A percentile compares a stretch with the other conserved stretches of the same genome.
These are phyloP conservation scores for Busseola fusca DNA, from an alignment of 2,888 invertebrate species.

Conservation along the genomic window DNA sequence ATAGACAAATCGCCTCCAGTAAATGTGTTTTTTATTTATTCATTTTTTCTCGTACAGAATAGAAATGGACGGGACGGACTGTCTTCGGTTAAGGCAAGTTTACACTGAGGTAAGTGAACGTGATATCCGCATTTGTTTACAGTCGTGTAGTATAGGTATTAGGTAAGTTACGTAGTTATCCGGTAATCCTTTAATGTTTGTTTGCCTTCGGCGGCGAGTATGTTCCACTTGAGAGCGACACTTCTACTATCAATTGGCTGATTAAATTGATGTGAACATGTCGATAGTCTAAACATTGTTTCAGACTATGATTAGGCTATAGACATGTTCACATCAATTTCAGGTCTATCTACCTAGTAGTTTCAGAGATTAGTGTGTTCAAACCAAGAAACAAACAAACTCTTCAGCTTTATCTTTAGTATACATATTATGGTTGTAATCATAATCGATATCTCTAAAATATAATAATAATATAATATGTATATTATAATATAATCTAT, in stretches of 20 bases:
- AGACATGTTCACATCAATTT: too few species aligned
- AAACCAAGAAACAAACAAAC: not conserved
- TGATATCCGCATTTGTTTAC: conserved; percentile 69
- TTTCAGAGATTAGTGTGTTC: not conserved
- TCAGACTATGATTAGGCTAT: not conserved
- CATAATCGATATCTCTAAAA: too few species aligned
- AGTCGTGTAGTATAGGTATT: conserved; percentile 39
- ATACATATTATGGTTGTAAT: not conserved
- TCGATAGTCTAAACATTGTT: conserved; percentile 8
- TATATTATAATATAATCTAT: too few species aligned
- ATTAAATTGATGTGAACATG: conserved; percentile 62
- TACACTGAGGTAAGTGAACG: conserved; percentile 62
- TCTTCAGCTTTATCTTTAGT: not conserved
- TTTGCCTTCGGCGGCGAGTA: conserved; percentile 62
- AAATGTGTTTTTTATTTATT: conserved; percentile 60
- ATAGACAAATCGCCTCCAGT: conserved; percentile 62
- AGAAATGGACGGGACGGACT: conserved; percentile 58
- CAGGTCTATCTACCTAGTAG: not conserved
- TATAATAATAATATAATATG: too few species aligned
- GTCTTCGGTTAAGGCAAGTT: conserved; percentile 55
- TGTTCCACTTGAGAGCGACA: conserved; percentile 66
- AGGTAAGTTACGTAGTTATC: conserved; percentile 62
- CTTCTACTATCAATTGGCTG: conserved; percentile 68
- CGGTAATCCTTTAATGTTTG: conserved; percentile 76
- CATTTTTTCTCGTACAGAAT: conserved; percentile 41